phyloP scores from a whole-genome alignment of 2,797 vertebrate genomes.

The Apogon talboti region DNA sequence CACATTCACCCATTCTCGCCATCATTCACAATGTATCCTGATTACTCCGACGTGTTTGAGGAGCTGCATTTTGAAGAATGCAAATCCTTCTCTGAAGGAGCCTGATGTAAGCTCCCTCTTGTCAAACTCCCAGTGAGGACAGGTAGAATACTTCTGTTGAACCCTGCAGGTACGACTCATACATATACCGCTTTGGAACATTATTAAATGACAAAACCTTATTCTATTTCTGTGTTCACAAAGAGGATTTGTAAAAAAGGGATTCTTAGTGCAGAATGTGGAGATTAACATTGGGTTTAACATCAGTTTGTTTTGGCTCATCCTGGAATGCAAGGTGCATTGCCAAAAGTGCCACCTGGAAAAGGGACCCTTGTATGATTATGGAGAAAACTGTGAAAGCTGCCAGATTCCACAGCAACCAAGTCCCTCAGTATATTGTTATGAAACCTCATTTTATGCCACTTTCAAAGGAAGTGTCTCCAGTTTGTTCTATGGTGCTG shows the following conservation, averaged over 20 bases:
- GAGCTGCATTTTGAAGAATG: constrained; percentile 12
- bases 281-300: constrained; percentile 48
- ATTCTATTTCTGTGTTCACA: not conserved
- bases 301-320: constrained; percentile 54
- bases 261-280: constrained; percentile 25
- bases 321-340: constrained; percentile 28
- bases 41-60: constrained; percentile 12
- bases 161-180: constrained; percentile 3
- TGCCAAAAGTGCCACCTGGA: constrained; percentile 65
- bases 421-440: constrained; percentile 37
- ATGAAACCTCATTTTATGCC: constrained; percentile 38
- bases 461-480: constrained; percentile 37
- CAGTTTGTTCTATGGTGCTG: constrained; percentile 17
- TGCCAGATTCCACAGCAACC: constrained; percentile 48
- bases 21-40: constrained; percentile 13
- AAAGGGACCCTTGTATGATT: constrained; percentile 47
- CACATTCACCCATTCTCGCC: constrained; percentile 20
- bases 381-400: constrained; percentile 38
- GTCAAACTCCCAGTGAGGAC: not conserved
- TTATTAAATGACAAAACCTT: constrained; percentile 8
- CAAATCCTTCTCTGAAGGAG: constrained; percentile 12
- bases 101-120: constrained; percentile 22
- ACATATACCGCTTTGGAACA: not conserved
- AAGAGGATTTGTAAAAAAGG: constrained; percentile 4
- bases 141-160: constrained; percentile 1